Evolutionary conservation across 2,888 invertebrate species (phyloP), one percentile per base, ranked within the genome.

Genomic region (Drosophila nigricruria): DNA sequence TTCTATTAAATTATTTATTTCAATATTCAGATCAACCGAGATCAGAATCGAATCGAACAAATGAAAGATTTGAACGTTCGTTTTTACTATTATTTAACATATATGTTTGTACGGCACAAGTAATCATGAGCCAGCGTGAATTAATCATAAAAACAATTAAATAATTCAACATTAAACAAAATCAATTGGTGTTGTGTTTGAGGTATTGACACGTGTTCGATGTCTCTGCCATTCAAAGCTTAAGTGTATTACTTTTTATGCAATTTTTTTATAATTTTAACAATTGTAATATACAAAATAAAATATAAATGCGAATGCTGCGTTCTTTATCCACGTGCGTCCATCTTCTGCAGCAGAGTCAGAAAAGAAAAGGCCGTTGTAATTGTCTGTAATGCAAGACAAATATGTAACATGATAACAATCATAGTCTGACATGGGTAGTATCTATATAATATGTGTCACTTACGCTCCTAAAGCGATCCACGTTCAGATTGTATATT

Each of bases 301-400:
- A 65, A 58, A 53, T 40, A 18, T 20, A 42, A 49, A 43, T 56
- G 42, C 45, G 38, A 42, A 5, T 38, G 4, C 8, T 25, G 42
- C 25, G 59, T 59, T 53, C 20, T 64, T 59, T 76, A 79, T 56
- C 57, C 70, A 23, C 80, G 77, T 23, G 85, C 64, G 73, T 89
- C 91, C 90, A 91, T 81, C 66, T 90, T 89, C 52, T 91, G 90
- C 25, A 92, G 65, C 4, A 92, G 50, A 2, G 92, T 92, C 18
- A 91, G 82, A 58, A 91, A 91, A 0, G 92, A 92, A 58, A 92
- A 92, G 0, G 90, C 89, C 1, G 92, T 90, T 8, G 90, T 87
- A 14, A 92, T 81, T 6, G 90, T 87, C 92, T 92, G 58, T 2
- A 75, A 88, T 5, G 38, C 9, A 62, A 49, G 14, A 6, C 18